Evolutionary conservation across 2,797 vertebrate genomes (phyloP).

Genomic region (Sparus aurata): DNA sequence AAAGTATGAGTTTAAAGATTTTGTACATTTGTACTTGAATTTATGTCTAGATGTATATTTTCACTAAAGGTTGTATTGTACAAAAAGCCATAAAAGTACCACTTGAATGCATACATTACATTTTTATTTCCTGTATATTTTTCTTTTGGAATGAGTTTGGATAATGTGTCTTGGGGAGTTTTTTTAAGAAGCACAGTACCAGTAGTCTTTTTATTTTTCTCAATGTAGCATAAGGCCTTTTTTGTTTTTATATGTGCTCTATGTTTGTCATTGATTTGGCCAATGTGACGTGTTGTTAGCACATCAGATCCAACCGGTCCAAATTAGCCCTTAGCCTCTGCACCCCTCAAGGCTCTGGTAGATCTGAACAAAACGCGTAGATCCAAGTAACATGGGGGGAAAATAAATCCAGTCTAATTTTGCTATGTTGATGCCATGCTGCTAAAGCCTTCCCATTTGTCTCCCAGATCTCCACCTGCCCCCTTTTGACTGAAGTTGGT

Average conservation of each 20-base stretch:
- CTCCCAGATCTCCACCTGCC: slow-evolving; percentile 30
- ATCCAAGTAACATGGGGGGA: slow-evolving; percentile 30
- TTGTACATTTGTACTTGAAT: slow-evolving; percentile 97
- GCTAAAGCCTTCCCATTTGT: slow-evolving; percentile 37
- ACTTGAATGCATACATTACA: slow-evolving; percentile 90
- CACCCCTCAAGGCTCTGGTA: slow-evolving; percentile 46
- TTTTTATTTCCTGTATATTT: slow-evolving; percentile 79
- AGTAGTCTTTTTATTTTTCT: slow-evolving; percentile 79
- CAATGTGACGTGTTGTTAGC: slow-evolving; percentile 63
- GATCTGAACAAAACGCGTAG: slow-evolving; percentile 48
- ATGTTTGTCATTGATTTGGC: slow-evolving; percentile 74
- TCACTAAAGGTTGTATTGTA: slow-evolving; percentile 93
- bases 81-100: slow-evolving; percentile 91
- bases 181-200: slow-evolving; percentile 86
- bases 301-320: slow-evolving; percentile 55
- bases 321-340: slow-evolving; percentile 48
- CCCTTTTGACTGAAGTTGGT: slow-evolving; percentile 10
- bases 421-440: slow-evolving; percentile 50
- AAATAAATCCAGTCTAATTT: slow-evolving; percentile 38
- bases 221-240: slow-evolving; percentile 81
- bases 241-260: slow-evolving; percentile 71
- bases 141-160: slow-evolving; percentile 83
- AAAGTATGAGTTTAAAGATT: slow-evolving; percentile 92
- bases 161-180: slow-evolving; percentile 81
- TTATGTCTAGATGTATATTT: slow-evolving; percentile 93